These are phyloP conservation scores for Arctocebus calabarensis DNA, from an alignment of 2,797 vertebrate genomes.

Conservation along the genomic window DNA sequence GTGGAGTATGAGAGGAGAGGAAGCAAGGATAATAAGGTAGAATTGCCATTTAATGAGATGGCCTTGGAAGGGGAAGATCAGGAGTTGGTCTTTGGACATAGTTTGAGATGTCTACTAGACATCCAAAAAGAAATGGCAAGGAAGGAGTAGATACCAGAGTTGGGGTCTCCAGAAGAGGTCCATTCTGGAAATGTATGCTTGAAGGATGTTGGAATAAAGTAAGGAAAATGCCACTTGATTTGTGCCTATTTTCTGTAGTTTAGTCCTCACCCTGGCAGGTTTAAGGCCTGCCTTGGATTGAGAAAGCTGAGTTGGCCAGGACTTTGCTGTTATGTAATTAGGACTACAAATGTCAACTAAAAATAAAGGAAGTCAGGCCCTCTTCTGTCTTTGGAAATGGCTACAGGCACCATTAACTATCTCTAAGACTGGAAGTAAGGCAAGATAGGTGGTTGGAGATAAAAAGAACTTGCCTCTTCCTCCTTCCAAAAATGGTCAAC, in stretches of 20 bases:
- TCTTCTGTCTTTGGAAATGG: conserved; percentile 69
- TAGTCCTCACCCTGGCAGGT: not conserved
- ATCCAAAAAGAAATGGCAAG: not conserved
- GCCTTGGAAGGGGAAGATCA: not conserved
- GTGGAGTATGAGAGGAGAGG: not conserved
- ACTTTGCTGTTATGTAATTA: conserved; percentile 69
- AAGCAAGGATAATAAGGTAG: not conserved
- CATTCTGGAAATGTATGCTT: conserved; percentile 35
- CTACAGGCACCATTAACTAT: not conserved
- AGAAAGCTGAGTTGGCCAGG: conserved; percentile 65
- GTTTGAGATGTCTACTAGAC: not conserved
- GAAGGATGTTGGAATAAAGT: not conserved
- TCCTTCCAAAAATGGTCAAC: conserved; percentile 44
- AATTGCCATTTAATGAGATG: conserved; percentile 44
- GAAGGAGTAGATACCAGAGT: not conserved
- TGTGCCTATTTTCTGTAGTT: not conserved
- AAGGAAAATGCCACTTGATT: conserved; percentile 13
- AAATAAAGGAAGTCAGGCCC: conserved; percentile 73
- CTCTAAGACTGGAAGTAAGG: not conserved
- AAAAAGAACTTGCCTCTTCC: conserved; percentile 7
- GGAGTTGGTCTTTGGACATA: not conserved
- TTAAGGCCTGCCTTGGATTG: conserved; percentile 54
- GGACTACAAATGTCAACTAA: conserved; percentile 77
- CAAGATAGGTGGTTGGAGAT: not conserved
- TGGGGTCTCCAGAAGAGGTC: not conserved